Percentiles rank a stretch among this genome's conserved stretches.
Conservation (phyloP, 2,797 vertebrate genomes). For the Dendrocincla tyrannina region DNA sequence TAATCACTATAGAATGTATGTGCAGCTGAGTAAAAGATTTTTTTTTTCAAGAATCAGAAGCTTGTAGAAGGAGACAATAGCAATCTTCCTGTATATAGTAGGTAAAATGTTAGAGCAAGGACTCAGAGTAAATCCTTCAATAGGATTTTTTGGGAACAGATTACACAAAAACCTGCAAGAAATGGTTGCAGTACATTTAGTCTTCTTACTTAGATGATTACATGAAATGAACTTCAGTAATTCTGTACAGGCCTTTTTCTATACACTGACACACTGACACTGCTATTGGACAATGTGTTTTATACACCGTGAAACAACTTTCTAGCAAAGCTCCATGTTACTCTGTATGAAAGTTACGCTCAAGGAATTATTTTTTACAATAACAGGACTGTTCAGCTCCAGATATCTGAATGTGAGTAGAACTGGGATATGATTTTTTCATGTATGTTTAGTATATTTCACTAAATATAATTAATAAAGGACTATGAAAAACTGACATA, state of each 20-base stretch:
- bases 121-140: not conserved
- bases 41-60: not conserved
- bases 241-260: not conserved
- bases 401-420: not conserved
- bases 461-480: not conserved
- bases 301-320: not conserved
- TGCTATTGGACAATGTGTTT: not conserved
- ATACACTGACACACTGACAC: not conserved
- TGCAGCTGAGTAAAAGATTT: not conserved
- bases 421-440: not conserved
- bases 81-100: not conserved
- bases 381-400: not conserved
- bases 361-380: not conserved
- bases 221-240: not conserved
- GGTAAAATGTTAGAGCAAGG: not conserved
- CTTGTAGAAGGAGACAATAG: not conserved
- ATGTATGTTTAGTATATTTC: not conserved
- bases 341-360: not conserved
- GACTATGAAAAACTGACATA: not conserved
- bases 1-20: not conserved
- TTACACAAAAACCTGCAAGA: not conserved
- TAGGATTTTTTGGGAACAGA: not conserved
- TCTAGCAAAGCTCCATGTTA: not conserved
- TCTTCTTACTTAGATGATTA: not conserved
- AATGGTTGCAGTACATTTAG: not conserved